Evolutionary conservation across 2,113 vertebrate genomes (phyloP).

Genomic region (Heliornis fulica): DNA sequence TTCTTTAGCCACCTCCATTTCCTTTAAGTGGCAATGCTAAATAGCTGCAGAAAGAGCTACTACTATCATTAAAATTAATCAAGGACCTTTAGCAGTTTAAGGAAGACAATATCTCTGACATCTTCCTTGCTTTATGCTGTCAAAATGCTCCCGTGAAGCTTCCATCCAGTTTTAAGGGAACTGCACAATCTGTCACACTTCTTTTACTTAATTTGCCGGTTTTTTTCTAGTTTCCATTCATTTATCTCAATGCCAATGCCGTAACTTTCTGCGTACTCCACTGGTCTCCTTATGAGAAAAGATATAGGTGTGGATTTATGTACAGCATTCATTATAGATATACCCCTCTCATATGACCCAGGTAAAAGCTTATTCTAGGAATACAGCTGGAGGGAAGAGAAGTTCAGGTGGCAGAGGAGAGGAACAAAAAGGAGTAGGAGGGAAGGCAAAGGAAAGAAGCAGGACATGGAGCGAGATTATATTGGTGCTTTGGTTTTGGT

Average conservation of each 20-base stretch:
- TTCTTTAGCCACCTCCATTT: not conserved
- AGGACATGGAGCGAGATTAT: not conserved
- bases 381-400: not conserved
- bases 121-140: not conserved
- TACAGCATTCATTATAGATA: not conserved
- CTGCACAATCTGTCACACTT: not conserved
- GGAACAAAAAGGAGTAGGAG: not conserved
- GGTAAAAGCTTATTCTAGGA: not conserved
- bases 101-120: not conserved
- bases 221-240: not conserved
- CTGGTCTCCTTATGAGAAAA: not conserved
- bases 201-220: not conserved
- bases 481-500: rapidly evolving
- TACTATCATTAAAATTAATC: not conserved
- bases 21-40: not conserved
- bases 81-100: not conserved
- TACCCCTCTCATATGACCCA: not conserved
- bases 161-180: not conserved
- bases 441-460: not conserved
- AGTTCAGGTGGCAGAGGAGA: not conserved
- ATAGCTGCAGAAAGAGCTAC: not conserved
- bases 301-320: not conserved
- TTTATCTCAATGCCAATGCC: not conserved
- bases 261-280: not conserved
- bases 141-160: not conserved